These are phyloP conservation scores for Leptobrachium leishanense DNA, from an alignment of 2,113 vertebrate genomes.

Conservation along the genomic window DNA sequence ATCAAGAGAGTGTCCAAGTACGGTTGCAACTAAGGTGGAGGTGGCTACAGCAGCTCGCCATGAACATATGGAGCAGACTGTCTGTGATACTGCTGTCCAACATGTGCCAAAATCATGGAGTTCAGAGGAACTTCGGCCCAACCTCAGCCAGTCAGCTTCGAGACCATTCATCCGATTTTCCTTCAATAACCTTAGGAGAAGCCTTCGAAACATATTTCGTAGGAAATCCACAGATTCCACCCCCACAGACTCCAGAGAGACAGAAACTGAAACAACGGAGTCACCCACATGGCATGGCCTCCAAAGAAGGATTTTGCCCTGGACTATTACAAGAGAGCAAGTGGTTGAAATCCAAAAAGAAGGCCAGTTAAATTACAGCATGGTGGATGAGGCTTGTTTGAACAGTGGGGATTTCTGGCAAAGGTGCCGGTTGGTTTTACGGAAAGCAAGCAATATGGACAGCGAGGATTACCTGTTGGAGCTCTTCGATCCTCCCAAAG, in stretches of 20 bases:
- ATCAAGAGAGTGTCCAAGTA: constrained; percentile 56
- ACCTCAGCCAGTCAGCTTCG: constrained; percentile 54
- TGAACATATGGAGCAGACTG: constrained; percentile 60
- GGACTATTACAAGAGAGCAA: constrained; percentile 68
- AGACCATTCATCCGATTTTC: constrained; percentile 72
- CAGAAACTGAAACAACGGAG: constrained; percentile 43
- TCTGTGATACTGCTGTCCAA: constrained; percentile 43
- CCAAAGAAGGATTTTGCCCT: constrained; percentile 68
- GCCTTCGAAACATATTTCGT: constrained; percentile 77
- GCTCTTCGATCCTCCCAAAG: constrained; percentile 95
- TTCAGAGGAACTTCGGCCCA: constrained; percentile 71
- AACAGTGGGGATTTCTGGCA: constrained; percentile 85
- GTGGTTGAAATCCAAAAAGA: constrained; percentile 78
- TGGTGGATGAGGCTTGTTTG: constrained; percentile 86
- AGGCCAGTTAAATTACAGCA: constrained; percentile 81
- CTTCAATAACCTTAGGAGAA: constrained; percentile 76
- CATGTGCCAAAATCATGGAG: constrained; percentile 72
- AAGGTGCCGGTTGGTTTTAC: constrained; percentile 85
- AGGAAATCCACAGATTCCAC: constrained; percentile 67
- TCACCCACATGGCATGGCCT: constrained; percentile 55
- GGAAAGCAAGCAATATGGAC: constrained; percentile 62
- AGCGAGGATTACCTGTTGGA: constrained; percentile 77
- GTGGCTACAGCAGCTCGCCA: constrained; percentile 51
- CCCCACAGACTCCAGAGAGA: constrained; percentile 52
- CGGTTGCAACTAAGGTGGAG: constrained; percentile 63